Evolutionary conservation across 2,113 vertebrate species (phyloP), one percentile per base, ranked within the genome.

Genomic region (Phrynocephalus versicolor): DNA sequence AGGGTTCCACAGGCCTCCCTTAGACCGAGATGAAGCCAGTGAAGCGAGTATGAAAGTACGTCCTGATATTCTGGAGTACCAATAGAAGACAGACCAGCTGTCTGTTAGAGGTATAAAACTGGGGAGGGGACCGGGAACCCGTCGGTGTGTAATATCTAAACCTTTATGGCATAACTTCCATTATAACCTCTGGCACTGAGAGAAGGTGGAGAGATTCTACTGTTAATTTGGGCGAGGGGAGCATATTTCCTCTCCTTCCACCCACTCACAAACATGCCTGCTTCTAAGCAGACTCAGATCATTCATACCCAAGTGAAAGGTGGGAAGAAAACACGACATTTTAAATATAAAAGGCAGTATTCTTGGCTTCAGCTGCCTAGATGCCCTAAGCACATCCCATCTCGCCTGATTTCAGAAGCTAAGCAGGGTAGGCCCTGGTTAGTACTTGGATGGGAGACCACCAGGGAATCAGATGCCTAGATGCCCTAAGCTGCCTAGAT

Each of bases 1-100:
- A 86, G 92, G 69, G 18, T 91, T 93, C 91, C 88, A 89, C 90
- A 30, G 88, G n/a, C 87, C 91, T 65, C 89, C 86, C 65, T 87
- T 4, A 3, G 88, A 92, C 65, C 60, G 90, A 89, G 89, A 87
- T 67, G 82, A 77, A 82, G 84, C 90, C 79, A 80, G 72, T 83
- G 12, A 87, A 92, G 30, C 8, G 90, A 58, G 30, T 77, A 86
- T 9, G 90, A 35, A 78, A 82, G 87, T 80, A 64, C 12, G 67
- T 73, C 64, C 87, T 87, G 27, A 5, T 86, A 37, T 91, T 86
- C 67, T 84, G n/a, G 89, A 88, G 82, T 84, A 60, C 91, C 55
- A 77, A 84, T 80, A 85, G 81, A 87, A 83, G 74, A 77, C 51
- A 69, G 21, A 81, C 55, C 25, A 76, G 57, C 15, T 70, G 75